A percentile compares a stretch with the other conserved stretches of the same genome.
phyloP scores from a whole-genome alignment of 2,888 invertebrate species.

The Theristus sp. region DNA sequence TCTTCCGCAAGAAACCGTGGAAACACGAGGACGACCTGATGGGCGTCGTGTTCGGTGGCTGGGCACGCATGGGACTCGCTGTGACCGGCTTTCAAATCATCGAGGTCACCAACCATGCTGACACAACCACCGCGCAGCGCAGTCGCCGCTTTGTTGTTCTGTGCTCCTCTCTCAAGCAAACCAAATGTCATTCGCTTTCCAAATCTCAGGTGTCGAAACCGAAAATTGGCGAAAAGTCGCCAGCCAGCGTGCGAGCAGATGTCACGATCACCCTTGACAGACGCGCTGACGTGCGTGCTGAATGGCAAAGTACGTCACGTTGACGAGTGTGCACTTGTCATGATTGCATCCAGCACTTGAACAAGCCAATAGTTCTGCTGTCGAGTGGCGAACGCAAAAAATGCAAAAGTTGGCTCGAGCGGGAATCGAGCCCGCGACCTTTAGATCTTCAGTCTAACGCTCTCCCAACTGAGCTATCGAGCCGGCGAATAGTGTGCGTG shows the following conservation, averaged over 20 bases:
- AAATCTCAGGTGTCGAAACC: slow-evolving; percentile 42
- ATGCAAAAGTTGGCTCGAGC: background rate
- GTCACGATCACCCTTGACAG: slow-evolving; percentile 78
- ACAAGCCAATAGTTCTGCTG: no score
- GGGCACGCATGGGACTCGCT: slow-evolving; percentile 96
- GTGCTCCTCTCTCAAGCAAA: no score
- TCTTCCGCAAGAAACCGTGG: slow-evolving; percentile 86
- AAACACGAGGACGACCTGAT: slow-evolving; percentile 30
- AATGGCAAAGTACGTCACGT: slow-evolving; percentile 57
- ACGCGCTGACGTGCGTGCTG: slow-evolving; percentile 69
- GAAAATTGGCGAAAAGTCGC: slow-evolving; percentile 62
- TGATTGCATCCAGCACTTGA: background rate
- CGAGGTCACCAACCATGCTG: no score
- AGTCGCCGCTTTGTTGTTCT: no score
- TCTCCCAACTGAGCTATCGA: slow-evolving; percentile 10
- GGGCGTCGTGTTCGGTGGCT: slow-evolving; percentile 67
- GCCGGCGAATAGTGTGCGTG: no score
- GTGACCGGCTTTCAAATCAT: slow-evolving; percentile 77
- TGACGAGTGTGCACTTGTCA: background rate
- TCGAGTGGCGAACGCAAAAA: no score
- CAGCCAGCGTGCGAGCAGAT: slow-evolving; percentile 84
- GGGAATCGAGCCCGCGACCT: slow-evolving; percentile 4
- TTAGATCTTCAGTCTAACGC: slow-evolving; percentile 10
- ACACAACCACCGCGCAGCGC: no score
- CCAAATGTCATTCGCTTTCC: no score